A percentile compares a stretch with the other conserved stretches of the same genome.
Evolutionary conservation across 2,888 invertebrate genomes (phyloP).

Genomic region (Melitaea athalia): DNA sequence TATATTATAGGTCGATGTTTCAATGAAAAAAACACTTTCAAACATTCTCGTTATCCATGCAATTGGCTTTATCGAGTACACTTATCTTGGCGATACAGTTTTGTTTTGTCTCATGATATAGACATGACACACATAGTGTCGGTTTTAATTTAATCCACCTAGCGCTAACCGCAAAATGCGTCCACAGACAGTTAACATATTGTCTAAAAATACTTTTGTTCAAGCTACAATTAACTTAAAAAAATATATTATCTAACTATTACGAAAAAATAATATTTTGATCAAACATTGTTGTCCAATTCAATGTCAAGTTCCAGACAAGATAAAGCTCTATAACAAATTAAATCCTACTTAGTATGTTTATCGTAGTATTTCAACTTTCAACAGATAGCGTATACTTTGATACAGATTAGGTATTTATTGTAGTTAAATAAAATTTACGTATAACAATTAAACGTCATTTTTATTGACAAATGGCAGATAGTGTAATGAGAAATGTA

Average conservation of each 20-base stretch:
- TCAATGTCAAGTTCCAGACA: not conserved
- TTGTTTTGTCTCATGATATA: not conserved
- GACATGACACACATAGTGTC: no score
- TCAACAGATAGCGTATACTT: not conserved
- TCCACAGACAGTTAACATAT: no score
- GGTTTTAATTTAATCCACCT: no score
- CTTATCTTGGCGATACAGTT: not conserved
- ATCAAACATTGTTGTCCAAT: no score
- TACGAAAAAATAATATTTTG: no score
- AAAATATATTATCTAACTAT: no score
- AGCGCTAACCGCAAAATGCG: no score
- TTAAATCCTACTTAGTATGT: not conserved
- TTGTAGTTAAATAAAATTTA: constrained; percentile 19
- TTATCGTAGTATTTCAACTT: not conserved
- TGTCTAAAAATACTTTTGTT: no score
- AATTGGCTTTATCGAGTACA: not conserved
- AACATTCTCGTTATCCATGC: no score
- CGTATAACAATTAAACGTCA: constrained; percentile 17
- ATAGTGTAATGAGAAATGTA: constrained; percentile 40
- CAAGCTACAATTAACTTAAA: no score
- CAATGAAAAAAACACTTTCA: no score
- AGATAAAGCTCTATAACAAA: not conserved
- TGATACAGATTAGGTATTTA: not conserved
- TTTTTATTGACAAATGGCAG: constrained; percentile 33
- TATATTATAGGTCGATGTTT: no score